Conservation (phyloP, 2,888 invertebrate genomes). For the Pantelozetes paolii region DNA sequence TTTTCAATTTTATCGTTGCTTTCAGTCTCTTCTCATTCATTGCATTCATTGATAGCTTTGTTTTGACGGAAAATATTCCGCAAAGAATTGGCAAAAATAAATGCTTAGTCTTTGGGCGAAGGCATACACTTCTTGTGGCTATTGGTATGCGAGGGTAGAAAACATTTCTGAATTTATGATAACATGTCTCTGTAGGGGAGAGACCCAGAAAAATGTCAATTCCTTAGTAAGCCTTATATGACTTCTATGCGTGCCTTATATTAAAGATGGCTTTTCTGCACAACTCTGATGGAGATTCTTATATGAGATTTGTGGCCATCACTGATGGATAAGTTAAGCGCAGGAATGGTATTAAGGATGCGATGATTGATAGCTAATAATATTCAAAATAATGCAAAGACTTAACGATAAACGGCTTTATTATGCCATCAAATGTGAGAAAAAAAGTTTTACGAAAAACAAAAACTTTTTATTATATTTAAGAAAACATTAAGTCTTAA, state of each 20-base stretch:
- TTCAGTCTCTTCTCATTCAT: too few relatives aligned
- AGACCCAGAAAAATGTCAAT: background rate
- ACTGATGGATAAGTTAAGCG: constrained; percentile 4
- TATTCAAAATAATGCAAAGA: background rate
- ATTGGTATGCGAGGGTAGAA: constrained; percentile 6
- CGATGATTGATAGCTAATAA: constrained; percentile 14
- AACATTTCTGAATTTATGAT: constrained; percentile 14
- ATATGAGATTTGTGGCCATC: constrained; percentile 3
- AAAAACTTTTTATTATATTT: too few relatives aligned
- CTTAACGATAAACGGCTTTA: background rate
- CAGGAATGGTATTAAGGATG: too few relatives aligned
- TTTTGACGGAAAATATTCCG: background rate
- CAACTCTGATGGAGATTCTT: background rate
- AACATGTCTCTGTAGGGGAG: background rate
- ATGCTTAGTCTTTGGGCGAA: background rate
- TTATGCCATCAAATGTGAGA: background rate
- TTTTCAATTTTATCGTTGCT: too few relatives aligned
- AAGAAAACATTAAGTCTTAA: too few relatives aligned
- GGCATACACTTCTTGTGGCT: background rate
- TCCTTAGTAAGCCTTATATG: constrained; percentile 4
- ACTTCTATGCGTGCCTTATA: background rate
- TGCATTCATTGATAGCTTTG: constrained; percentile 13
- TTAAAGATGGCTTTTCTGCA: background rate
- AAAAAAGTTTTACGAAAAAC: too few relatives aligned
- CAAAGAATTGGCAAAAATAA: background rate